Evolutionary conservation across 2,113 vertebrate genomes (phyloP).

Genomic region (Otus sunia): DNA sequence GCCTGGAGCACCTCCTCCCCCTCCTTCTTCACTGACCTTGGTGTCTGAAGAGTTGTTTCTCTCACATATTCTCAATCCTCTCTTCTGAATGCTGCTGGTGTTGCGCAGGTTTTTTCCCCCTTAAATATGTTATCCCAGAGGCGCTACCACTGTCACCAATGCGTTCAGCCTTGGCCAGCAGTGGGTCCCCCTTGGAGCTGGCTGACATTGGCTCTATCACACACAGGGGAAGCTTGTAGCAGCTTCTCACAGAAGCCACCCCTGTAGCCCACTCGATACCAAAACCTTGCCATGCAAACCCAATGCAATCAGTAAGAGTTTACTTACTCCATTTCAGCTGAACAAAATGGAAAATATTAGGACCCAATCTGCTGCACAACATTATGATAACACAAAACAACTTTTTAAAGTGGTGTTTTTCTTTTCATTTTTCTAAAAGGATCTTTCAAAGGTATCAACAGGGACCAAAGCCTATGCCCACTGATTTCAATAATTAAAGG

Average conservation of each 20-base stretch:
- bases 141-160: fast-evolving
- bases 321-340: neutral
- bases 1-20: neutral
- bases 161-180: neutral
- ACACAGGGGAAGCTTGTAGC: neutral
- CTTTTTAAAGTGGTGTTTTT: neutral
- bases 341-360: neutral
- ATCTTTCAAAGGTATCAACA: neutral
- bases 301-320: neutral
- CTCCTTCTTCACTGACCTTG: neutral
- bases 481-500: neutral
- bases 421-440: neutral
- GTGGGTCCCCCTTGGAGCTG: fast-evolving
- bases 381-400: neutral
- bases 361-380: neutral
- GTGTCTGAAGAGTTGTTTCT: neutral
- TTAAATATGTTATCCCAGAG: neutral
- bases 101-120: neutral
- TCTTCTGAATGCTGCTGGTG: neutral
- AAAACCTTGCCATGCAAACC: neutral
- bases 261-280: fast-evolving
- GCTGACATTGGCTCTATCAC: neutral
- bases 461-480: neutral
- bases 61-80: neutral
- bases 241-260: neutral